Percentiles rank a stretch among this genome's conserved stretches.
Evolutionary conservation across 2,797 vertebrate genomes (phyloP).

Genomic region (Anguilla pacifica): DNA sequence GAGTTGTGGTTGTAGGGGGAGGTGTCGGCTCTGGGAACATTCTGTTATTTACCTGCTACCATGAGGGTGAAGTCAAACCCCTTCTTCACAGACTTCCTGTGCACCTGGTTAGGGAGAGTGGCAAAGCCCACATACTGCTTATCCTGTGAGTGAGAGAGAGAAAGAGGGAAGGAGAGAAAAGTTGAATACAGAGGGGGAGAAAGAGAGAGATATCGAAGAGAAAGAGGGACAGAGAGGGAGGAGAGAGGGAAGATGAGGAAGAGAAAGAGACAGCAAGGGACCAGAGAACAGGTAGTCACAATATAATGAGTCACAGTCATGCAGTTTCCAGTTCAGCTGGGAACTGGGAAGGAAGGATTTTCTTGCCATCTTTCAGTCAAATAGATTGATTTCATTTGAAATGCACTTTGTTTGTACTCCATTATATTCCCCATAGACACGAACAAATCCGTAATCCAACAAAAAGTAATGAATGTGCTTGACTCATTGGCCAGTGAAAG

Average conservation of each 20-base stretch:
- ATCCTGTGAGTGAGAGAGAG: conserved; percentile 72
- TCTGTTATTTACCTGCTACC: conserved; percentile 84
- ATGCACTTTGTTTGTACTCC: no score
- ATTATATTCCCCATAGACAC: neutral
- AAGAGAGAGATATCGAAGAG: neutral
- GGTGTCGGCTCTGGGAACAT: no score
- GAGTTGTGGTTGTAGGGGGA: no score
- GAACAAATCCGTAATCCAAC: neutral
- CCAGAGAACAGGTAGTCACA: neutral
- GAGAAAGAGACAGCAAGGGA: neutral
- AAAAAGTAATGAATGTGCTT: neutral
- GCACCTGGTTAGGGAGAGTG: conserved; percentile 93
- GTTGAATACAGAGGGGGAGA: neutral
- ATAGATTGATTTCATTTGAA: neutral
- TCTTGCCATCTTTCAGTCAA: neutral
- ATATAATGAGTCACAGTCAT: neutral
- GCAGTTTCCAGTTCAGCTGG: neutral
- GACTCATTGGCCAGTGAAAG: neutral
- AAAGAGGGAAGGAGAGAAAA: conserved; percentile 31
- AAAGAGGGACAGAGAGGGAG: neutral
- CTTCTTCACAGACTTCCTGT: conserved; percentile 96
- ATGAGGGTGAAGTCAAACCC: conserved; percentile 96
- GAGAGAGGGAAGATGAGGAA: conserved; percentile 12
- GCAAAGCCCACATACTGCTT: conserved; percentile 97
- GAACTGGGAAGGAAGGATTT: neutral